These are phyloP conservation scores for Coracopsis vasa DNA, from an alignment of 2,113 vertebrate species.

Conservation along the genomic window DNA sequence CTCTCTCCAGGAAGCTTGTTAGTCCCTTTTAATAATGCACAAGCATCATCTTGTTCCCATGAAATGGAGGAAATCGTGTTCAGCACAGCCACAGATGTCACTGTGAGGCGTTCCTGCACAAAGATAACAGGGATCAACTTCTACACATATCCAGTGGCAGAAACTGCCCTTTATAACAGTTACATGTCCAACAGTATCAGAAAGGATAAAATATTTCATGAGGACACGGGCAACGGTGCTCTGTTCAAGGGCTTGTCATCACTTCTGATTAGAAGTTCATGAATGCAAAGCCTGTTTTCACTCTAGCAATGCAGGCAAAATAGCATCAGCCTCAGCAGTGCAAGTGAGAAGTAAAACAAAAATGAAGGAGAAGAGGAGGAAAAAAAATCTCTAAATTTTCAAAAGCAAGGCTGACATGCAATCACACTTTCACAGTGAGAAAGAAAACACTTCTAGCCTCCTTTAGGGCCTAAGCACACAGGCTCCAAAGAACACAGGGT, in stretches of 20 bases:
- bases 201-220: not conserved
- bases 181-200: not conserved
- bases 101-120: not conserved
- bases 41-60: not conserved
- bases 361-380: not conserved
- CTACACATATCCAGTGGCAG: not conserved
- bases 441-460: not conserved
- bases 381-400: not conserved
- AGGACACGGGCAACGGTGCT: not conserved
- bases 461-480: not conserved
- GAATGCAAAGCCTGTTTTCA: not conserved
- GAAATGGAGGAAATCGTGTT: not conserved
- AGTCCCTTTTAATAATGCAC: not conserved
- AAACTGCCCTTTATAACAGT: not conserved
- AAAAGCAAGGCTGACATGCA: not conserved
- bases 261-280: not conserved
- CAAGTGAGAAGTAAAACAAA: not conserved
- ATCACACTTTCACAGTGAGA: not conserved
- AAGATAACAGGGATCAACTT: not conserved
- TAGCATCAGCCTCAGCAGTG: not conserved
- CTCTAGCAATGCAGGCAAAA: not conserved
- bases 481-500: not conserved
- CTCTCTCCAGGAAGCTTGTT: not conserved
- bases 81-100: not conserved
- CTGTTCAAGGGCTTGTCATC: not conserved